These are phyloP conservation scores for Nerophis ophidion DNA, from an alignment of 2,113 vertebrate genomes.

Conservation along the genomic window DNA sequence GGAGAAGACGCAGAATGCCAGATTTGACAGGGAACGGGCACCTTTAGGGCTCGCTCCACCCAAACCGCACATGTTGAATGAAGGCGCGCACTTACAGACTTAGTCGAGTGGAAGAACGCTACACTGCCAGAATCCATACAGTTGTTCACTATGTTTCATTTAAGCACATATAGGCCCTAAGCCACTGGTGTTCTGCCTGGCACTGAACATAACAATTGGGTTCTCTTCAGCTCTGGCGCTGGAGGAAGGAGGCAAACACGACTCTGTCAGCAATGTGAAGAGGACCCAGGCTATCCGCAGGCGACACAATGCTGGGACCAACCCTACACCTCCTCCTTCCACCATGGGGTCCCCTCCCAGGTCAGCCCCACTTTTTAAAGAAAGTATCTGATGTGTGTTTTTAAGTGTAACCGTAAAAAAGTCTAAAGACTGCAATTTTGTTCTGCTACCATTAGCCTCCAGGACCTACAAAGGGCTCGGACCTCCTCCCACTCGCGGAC, in stretches of 20 bases:
- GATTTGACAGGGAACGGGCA: too few relatives aligned
- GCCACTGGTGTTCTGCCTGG: neutral
- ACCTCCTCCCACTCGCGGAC: constrained; percentile 81
- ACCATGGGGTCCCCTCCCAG: constrained; percentile 88
- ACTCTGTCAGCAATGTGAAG: constrained; percentile 78
- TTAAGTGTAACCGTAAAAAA: neutral
- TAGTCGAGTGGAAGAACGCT: too few relatives aligned
- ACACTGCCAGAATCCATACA: too few relatives aligned
- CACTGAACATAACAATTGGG: neutral
- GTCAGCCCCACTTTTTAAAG: constrained; percentile 43
- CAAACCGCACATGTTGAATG: too few relatives aligned
- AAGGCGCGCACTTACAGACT: too few relatives aligned
- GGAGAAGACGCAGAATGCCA: too few relatives aligned
- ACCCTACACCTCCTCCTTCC: constrained; percentile 84
- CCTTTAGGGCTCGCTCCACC: too few relatives aligned
- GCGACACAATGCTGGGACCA: constrained; percentile 86
- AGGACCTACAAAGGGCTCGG: constrained; percentile 80
- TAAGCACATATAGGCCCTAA: too few relatives aligned
- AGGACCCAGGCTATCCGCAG: constrained; percentile 84
- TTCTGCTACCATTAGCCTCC: constrained; percentile 65
- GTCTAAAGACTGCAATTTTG: neutral
- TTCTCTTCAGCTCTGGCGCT: constrained; percentile 48
- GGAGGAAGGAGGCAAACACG: constrained; percentile 74
- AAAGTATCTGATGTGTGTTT: neutral
- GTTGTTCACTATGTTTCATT: too few relatives aligned